Conservation (phyloP, 2,113 vertebrate species). For the Circaetus gallicus region DNA sequence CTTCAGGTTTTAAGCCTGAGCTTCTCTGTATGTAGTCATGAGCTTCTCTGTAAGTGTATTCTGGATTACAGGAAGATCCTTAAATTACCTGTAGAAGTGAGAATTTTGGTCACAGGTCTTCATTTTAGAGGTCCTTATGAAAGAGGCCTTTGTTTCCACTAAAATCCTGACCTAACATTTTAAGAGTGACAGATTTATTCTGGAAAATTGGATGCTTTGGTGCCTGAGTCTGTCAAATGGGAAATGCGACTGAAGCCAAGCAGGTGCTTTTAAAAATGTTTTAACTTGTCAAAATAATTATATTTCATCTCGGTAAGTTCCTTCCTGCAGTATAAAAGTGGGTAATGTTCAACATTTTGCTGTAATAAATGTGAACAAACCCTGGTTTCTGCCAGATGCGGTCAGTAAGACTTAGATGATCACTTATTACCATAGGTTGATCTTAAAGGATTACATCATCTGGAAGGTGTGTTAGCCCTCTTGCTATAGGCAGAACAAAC, state of each 20-base stretch:
- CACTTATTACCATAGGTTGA: not conserved
- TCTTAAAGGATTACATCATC: not conserved
- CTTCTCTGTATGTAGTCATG: not conserved
- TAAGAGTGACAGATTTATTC: not conserved
- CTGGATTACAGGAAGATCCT: not conserved
- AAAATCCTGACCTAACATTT: not conserved
- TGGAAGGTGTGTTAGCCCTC: not conserved
- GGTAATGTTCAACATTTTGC: not conserved
- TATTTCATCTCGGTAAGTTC: not conserved
- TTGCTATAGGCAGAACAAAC: not conserved
- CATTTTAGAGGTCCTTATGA: not conserved
- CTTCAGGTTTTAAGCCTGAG: not conserved
- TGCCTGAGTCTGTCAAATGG: not conserved
- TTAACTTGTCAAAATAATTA: not conserved
- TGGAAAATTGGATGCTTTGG: not conserved
- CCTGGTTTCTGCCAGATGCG: not conserved
- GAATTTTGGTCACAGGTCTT: not conserved
- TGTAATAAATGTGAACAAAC: not conserved
- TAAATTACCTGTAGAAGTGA: not conserved
- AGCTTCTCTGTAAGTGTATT: not conserved
- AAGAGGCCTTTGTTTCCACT: not conserved
- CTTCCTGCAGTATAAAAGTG: not conserved
- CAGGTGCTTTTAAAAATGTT: not conserved
- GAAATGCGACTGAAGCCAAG: not conserved
- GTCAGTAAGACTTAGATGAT: not conserved